Evolutionary conservation across 2,888 invertebrate species (phyloP), one percentile per base, ranked within the genome.

Genomic region (Patella ulyssiponensis): DNA sequence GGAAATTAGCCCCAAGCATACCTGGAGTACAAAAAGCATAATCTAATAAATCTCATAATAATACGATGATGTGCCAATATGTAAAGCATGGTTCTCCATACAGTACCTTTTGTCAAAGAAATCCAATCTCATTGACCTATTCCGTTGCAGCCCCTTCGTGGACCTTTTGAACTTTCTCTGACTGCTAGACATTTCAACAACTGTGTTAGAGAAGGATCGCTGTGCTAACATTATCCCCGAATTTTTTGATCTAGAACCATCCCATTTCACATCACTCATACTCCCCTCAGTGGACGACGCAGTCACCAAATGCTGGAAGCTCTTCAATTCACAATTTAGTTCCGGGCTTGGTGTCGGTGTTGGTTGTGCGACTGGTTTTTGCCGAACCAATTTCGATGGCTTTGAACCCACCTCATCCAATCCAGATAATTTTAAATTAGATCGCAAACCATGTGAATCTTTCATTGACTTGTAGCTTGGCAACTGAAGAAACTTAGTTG

Each of bases 151-250:
- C 27, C 70, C 33, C 70, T 73, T 54, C 23, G 27, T 54, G 11
- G 73, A 52, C 73, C 73, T 54, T 56, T 52, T 44, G 73, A 73
- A 52, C 20, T 56, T 53, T 73, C 73, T 73, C 53, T 73, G 73
- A 4, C 73, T 51, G 15, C 74, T 74, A 20, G 74, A 64, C 74
- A 74, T 74, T 69, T 74, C 74, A 9, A 74, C 74, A 23, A 73
- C 54, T 20, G 52, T 73, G 44, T 74, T 74, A 20, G 74, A 74
- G 64, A 74, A 44, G n/a, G 74, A 74, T 27, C 74, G 58, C n/a
- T 74, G 74, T 9, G 74, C 74, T 51, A 74, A 64, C 74, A 74
- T 74, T 20, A 64, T 74, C 23, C 64, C 74, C 58, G 64, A 74
- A 17, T 23, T 27, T 69, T 51, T 56, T 7, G 44, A 69, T 12